Percentiles rank a stretch among this genome's conserved stretches.
Evolutionary conservation across 2,888 invertebrate species (phyloP).

Genomic region (Icerya purchasi): DNA sequence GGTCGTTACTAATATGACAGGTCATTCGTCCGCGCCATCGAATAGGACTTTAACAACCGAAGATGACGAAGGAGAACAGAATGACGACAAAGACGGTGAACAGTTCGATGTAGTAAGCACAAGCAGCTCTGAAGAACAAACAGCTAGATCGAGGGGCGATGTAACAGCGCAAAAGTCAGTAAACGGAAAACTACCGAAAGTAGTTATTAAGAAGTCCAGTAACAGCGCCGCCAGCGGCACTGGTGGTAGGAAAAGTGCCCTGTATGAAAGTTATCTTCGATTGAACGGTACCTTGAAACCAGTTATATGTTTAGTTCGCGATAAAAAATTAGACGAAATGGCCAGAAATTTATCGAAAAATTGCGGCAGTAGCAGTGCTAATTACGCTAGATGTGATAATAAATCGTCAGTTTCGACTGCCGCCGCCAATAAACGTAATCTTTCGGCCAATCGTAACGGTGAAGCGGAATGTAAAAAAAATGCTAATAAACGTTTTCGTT

Average conservation of each 20-base stretch:
- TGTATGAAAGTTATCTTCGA: constrained; percentile 6
- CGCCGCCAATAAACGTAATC: too few species aligned
- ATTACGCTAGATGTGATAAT: too few species aligned
- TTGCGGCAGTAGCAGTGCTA: too few species aligned
- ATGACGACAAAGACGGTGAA: not conserved
- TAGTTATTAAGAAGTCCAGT: constrained; percentile 13
- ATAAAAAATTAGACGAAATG: constrained; percentile 7
- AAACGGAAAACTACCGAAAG: constrained; percentile 15
- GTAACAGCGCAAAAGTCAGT: too few species aligned
- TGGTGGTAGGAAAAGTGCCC: too few species aligned
- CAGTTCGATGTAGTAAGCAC: not conserved
- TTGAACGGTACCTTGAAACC: constrained; percentile 1
- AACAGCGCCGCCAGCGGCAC: too few species aligned
- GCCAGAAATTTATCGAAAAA: too few species aligned
- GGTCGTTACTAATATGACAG: not conserved
- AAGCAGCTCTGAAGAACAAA: not conserved
- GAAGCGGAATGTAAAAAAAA: too few species aligned
- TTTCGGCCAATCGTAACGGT: too few species aligned
- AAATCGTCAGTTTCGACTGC: too few species aligned
- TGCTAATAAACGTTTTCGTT: too few species aligned
- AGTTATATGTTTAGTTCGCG: not conserved
- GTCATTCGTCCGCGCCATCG: not conserved
- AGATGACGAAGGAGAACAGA: not conserved
- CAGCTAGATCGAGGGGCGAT: not conserved
- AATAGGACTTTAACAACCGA: not conserved